These are phyloP conservation scores for Dascillus cervinus DNA, from an alignment of 2,888 invertebrate species.

Conservation along the genomic window DNA sequence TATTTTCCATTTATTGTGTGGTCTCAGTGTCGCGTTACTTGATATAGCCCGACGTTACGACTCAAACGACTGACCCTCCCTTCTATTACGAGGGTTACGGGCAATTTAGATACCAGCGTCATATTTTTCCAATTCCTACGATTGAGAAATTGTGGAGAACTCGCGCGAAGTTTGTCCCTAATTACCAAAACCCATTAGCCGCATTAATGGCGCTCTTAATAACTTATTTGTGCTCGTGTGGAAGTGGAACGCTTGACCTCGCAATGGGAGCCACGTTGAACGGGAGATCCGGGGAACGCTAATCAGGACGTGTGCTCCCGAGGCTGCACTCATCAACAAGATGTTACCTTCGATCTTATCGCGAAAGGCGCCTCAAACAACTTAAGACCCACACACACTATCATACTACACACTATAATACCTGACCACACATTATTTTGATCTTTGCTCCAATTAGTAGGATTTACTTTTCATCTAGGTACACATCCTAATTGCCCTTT, in stretches of 20 bases:
- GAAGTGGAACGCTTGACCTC: conserved; percentile 12
- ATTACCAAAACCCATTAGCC: conserved; percentile 14
- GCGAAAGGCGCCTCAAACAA: too few relatives aligned
- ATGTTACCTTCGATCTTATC: too few relatives aligned
- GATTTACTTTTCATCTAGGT: too few relatives aligned
- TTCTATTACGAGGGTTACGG: conserved; percentile 24
- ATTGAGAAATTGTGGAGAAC: conserved; percentile 6
- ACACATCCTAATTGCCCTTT: too few relatives aligned
- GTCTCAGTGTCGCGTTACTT: conserved; percentile 20
- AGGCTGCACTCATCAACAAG: conserved; percentile 10
- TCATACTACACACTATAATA: too few relatives aligned
- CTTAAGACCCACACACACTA: too few relatives aligned
- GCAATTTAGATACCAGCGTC: conserved; percentile 23
- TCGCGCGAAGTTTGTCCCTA: conserved; percentile 6
- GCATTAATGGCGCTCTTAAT: conserved; percentile 12
- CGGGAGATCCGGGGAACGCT: conserved; percentile 13
- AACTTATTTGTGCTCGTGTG: conserved; percentile 14
- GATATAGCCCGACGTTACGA: conserved; percentile 23
- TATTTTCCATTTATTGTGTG: conserved; percentile 26
- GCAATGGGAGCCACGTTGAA: conserved; percentile 8
- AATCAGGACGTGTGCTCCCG: conserved; percentile 13
- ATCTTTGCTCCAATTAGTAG: too few relatives aligned
- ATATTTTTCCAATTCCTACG: conserved; percentile 10
- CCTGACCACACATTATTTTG: too few relatives aligned
- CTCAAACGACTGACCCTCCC: conserved; percentile 20